These are phyloP conservation scores for Anhinga anhinga DNA, from an alignment of 2,113 vertebrate species.

Conservation along the genomic window DNA sequence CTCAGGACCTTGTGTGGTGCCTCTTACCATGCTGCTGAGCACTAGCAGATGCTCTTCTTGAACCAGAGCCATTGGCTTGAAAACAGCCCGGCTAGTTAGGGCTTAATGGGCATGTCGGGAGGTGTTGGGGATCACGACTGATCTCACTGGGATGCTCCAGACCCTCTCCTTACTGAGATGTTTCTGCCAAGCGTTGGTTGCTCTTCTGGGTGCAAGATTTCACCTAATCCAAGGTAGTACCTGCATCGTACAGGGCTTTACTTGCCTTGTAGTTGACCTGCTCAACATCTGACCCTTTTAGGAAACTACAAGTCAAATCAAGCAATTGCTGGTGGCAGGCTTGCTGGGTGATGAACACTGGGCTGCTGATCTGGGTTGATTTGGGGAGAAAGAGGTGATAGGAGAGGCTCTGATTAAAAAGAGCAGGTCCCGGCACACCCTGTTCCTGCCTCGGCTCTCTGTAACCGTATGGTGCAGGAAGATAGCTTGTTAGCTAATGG, in stretches of 20 bases:
- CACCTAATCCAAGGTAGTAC: neutral
- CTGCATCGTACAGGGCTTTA: neutral
- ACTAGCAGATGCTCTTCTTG: neutral
- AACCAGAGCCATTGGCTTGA: neutral
- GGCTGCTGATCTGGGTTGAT: neutral
- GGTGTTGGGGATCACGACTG: neutral
- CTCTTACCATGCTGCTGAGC: rapidly evolving
- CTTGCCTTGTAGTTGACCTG: neutral
- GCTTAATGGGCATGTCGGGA: neutral
- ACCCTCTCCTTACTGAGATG: neutral
- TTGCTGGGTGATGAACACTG: neutral
- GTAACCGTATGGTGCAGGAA: neutral
- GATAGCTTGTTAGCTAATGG: neutral
- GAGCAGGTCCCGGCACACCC: neutral
- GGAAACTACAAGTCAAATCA: neutral
- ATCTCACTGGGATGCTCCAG: neutral
- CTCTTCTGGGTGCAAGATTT: neutral
- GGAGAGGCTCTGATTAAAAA: neutral
- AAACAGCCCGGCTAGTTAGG: neutral
- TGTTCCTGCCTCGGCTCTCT: neutral
- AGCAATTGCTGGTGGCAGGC: neutral
- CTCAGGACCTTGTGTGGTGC: neutral
- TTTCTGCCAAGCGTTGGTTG: neutral
- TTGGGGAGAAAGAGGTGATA: neutral
- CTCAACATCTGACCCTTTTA: neutral